Percentiles rank a stretch among this genome's conserved stretches.
Conservation (phyloP, 2,888 invertebrate species). For the Ganaspis brasiliensis region DNA sequence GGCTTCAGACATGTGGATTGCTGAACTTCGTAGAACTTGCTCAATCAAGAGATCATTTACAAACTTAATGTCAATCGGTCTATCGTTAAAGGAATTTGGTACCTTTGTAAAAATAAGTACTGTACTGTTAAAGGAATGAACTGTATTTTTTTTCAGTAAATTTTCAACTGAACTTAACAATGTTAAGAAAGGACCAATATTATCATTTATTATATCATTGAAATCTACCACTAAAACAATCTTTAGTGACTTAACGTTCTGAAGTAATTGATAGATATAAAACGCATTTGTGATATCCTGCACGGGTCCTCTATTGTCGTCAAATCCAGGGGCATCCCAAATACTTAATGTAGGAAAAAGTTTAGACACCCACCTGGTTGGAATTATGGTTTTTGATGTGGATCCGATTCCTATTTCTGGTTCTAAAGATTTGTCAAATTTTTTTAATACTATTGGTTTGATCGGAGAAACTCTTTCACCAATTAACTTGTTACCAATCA, state of each 20-base stretch:
- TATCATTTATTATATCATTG: not conserved
- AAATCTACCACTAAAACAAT: constrained; percentile 30
- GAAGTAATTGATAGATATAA: constrained; percentile 21
- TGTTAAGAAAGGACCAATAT: not conserved
- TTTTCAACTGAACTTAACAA: not conserved
- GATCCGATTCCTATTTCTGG: constrained; percentile 9
- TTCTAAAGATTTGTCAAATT: not conserved
- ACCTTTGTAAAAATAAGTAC: constrained; percentile 43
- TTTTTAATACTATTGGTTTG: not conserved
- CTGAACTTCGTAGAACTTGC: not conserved
- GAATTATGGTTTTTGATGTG: not conserved
- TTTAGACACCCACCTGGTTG: not conserved
- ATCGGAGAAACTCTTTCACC: not conserved
- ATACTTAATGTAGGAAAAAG: not conserved
- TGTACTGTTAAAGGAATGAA: not conserved
- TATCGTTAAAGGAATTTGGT: not conserved
- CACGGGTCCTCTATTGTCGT: not conserved
- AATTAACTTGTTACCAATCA: constrained; percentile 8
- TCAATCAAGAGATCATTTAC: not conserved
- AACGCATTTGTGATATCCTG: constrained; percentile 41
- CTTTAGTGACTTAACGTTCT: constrained; percentile 26
- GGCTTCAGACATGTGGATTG: not conserved
- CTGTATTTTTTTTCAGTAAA: not conserved
- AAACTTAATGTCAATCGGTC: not conserved
- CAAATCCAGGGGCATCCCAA: not conserved